Conservation (phyloP, 2,113 vertebrate species). For the Scophthalmus maximus region DNA sequence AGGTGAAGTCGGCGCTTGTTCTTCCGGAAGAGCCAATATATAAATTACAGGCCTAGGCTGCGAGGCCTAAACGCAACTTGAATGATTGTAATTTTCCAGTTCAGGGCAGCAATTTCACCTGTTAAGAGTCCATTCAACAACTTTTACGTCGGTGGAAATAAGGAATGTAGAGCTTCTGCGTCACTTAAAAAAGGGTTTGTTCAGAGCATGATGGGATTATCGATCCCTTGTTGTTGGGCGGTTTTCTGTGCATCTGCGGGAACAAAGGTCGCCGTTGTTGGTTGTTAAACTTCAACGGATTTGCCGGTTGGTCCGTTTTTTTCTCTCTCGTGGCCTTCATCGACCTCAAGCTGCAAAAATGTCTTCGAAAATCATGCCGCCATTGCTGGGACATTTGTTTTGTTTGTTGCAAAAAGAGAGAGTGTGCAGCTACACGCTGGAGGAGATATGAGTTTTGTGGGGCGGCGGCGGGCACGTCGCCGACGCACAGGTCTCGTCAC, state of each 20-base stretch:
- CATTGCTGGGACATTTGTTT: not conserved
- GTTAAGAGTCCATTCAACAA: not conserved
- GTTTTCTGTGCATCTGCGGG: constrained; percentile 13
- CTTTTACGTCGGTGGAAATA: not conserved
- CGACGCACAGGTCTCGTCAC: constrained; percentile 39
- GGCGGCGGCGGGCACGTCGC: constrained; percentile 3
- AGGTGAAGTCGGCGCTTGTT: constrained; percentile 35
- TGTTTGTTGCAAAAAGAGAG: not conserved
- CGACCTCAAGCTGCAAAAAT: not conserved
- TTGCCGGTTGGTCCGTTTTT: not conserved
- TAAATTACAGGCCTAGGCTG: constrained; percentile 8
- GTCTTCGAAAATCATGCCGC: not conserved
- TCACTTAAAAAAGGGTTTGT: constrained; percentile 5
- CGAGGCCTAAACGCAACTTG: constrained; percentile 11
- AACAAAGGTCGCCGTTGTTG: not conserved
- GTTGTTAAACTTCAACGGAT: not conserved
- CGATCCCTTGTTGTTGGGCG: constrained; percentile 39
- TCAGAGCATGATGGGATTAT: constrained; percentile 8
- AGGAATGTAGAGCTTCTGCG: not conserved
- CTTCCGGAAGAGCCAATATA: constrained; percentile 28
- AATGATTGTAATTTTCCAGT: not conserved
- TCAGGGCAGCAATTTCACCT: not conserved
- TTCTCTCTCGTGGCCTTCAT: not conserved
- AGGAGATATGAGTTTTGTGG: not conserved
- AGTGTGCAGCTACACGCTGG: not conserved